Evolutionary conservation across 2,797 vertebrate genomes (phyloP), one percentile per base, ranked within the genome.

Genomic region (Rhyacichthys aspro): DNA sequence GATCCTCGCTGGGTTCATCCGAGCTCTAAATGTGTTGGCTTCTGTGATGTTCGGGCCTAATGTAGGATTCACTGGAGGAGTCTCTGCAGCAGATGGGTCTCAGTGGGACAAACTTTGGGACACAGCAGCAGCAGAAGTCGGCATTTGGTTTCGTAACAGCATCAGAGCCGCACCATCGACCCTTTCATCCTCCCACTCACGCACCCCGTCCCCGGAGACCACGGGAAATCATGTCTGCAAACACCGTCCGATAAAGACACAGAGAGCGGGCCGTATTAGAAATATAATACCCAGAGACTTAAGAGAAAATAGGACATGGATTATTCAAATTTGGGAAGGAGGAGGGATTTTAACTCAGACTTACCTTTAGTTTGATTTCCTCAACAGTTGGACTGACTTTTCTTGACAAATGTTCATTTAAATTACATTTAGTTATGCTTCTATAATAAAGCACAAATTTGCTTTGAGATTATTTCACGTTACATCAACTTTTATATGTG

Each of bases 141-240:
- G 23, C 23, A 28, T 28, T 28, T 28, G 23, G 23, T 74, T 76
- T 67, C 42, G 11, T 58, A 72, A 70, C 28, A 55, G 56, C 56
- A 45, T 33, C 49, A 23, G 37, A 66, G 69, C 67, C 69, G 50
- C 19, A 47, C 55, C 43, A 33, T 72, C 58, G 7, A 11, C 28
- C 18, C 45, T 61, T 67, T 74, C 33, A 67, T 79, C 83, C 65
- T 54, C 72, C 63, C 66, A 67, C 75, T 56, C 59, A 46, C 66
- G 49, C 56, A 57, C 65, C 42, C 38, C 48, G 7, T 59, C 48
- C 28, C 67, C 3, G 0, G 42, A 70, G 55, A 58, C 50, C 71
- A 59, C 46, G 56, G 55, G 56, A 75, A 55, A 59, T 72, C 66
- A 55, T 60, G 63, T 61, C 18, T 44, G 28, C 53, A 38, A 67